phyloP scores from a whole-genome alignment of 2,797 vertebrate species.

The Pseudochromis fuscus region DNA sequence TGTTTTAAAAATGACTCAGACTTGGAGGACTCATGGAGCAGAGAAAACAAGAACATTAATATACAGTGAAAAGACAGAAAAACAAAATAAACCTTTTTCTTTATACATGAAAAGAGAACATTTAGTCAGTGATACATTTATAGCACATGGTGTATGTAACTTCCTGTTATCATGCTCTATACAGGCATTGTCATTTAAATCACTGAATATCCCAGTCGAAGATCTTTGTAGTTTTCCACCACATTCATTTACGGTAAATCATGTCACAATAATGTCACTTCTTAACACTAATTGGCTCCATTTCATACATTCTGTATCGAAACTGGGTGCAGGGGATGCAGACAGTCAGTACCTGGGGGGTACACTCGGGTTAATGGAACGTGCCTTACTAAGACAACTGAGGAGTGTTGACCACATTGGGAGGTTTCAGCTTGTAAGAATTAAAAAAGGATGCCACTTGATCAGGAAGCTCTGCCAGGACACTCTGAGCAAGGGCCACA shows the following conservation, averaged over 20 bases:
- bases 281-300: not conserved
- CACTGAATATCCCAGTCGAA: not conserved
- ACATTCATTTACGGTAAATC: not conserved
- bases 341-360: not conserved
- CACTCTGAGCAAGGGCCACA: constrained; percentile 90
- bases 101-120: not conserved
- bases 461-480: constrained; percentile 93
- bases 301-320: not conserved
- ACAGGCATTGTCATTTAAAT: not conserved
- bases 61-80: not conserved
- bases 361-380: not conserved
- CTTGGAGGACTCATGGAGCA: no score
- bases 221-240: not conserved
- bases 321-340: not conserved
- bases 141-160: not conserved
- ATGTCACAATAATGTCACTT: not conserved
- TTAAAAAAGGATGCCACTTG: constrained; percentile 92
- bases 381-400: constrained; percentile 23
- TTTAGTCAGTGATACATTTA: not conserved
- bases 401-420: constrained; percentile 59
- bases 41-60: no score
- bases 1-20: no score
- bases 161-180: constrained; percentile 6
- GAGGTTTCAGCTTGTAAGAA: constrained; percentile 89
- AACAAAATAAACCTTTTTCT: no score